phyloP scores from a whole-genome alignment of 2,797 vertebrate species.

The Helarctos malayanus region DNA sequence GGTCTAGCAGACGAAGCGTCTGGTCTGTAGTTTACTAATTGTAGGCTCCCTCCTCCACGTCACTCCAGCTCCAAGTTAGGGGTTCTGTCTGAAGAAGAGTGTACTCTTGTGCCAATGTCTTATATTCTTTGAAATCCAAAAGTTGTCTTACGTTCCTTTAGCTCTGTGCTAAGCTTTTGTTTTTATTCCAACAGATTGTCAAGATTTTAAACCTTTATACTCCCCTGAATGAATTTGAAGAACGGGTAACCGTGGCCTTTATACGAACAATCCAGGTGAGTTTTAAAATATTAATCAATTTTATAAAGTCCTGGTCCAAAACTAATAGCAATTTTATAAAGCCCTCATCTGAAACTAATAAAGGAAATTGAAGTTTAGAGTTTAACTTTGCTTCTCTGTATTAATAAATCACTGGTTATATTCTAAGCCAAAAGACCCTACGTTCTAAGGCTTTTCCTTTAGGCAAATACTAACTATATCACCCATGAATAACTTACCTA shows the following conservation, averaged over 20 bases:
- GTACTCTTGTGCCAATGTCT: not conserved
- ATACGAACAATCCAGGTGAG: conserved; percentile 97
- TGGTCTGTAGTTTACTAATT: not conserved
- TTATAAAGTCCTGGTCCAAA: conserved; percentile 30
- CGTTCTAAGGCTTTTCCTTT: not conserved
- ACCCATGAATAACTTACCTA: not conserved
- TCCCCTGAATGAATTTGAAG: conserved; percentile 98
- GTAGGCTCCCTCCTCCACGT: accelerated
- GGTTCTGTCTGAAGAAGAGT: not conserved
- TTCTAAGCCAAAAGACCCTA: not conserved
- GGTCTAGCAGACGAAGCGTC: not conserved
- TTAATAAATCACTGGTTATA: not conserved
- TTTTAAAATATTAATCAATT: not conserved
- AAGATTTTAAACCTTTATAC: conserved; percentile 99
- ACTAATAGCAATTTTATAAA: conserved; percentile 33
- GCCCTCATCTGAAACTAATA: not conserved
- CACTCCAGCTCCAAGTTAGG: not conserved
- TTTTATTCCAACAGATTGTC: conserved; percentile 93
- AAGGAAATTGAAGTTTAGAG: not conserved
- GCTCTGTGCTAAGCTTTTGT: conserved; percentile 42
- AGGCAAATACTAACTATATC: not conserved
- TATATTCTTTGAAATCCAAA: not conserved
- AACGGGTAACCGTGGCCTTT: conserved; percentile 96
- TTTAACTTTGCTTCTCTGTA: conserved; percentile 37
- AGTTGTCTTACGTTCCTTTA: not conserved